These are phyloP conservation scores for Columba janthina DNA, from an alignment of 2,113 vertebrate genomes.

Conservation along the genomic window DNA sequence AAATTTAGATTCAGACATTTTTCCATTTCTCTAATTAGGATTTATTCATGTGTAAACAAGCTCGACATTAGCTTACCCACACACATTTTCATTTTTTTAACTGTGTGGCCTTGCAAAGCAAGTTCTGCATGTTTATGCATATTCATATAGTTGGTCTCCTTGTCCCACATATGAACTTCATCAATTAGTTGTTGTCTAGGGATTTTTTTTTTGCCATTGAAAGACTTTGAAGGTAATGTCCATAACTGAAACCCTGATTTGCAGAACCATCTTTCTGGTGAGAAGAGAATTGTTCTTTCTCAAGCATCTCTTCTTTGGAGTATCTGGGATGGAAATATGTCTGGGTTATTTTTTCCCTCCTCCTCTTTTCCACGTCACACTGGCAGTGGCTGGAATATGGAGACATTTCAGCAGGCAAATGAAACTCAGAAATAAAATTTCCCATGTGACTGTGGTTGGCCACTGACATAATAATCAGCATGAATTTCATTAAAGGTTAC, in stretches of 20 bases:
- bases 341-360: not conserved
- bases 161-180: not conserved
- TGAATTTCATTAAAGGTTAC: not conserved
- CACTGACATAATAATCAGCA: not conserved
- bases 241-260: not conserved
- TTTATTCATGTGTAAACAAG: not conserved
- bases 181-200: not conserved
- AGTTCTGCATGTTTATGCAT: not conserved
- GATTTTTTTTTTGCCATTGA: not conserved
- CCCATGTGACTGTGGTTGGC: not conserved
- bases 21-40: conserved; percentile 17
- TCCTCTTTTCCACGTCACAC: not conserved
- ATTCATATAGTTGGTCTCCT: not conserved
- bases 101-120: not conserved
- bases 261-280: not conserved
- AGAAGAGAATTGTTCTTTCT: not conserved
- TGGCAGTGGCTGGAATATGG: not conserved
- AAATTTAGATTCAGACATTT: not conserved
- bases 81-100: not conserved
- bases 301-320: fast-evolving
- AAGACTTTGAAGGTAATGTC: not conserved
- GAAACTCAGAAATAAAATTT: not conserved
- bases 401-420: not conserved
- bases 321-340: fast-evolving
- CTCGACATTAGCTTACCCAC: not conserved